A percentile compares a stretch with the other conserved stretches of the same genome.
Evolutionary conservation across 2,797 vertebrate species (phyloP).

Genomic region (Remorina albescens): DNA sequence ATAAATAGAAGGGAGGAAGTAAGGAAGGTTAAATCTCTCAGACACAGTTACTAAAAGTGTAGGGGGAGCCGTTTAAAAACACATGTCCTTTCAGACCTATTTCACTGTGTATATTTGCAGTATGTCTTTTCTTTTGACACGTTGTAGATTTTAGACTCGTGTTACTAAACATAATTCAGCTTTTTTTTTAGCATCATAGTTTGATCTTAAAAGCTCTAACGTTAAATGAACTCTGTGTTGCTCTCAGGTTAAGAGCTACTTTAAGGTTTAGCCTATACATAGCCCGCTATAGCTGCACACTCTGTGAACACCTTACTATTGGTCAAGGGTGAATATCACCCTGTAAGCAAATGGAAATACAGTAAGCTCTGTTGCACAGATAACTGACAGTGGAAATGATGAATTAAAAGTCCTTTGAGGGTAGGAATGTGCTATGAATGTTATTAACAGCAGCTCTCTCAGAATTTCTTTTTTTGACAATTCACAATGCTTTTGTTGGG

Average conservation of each 20-base stretch:
- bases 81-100: slow-evolving; percentile 39
- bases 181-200: slow-evolving; percentile 5
- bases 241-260: slow-evolving; percentile 22
- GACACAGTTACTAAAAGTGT: slow-evolving; percentile 70
- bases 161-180: background rate
- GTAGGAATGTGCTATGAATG: slow-evolving; percentile 18
- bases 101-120: slow-evolving; percentile 18
- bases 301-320: slow-evolving; percentile 57
- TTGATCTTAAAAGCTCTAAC: slow-evolving; percentile 26
- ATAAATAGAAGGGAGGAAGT: slow-evolving; percentile 85
- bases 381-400: slow-evolving; percentile 39
- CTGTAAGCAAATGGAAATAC: slow-evolving; percentile 44
- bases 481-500: slow-evolving; percentile 17
- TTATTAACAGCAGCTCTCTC: slow-evolving; percentile 13
- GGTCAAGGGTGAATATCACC: slow-evolving; percentile 72
- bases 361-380: slow-evolving; percentile 54
- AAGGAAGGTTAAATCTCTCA: slow-evolving; percentile 80
- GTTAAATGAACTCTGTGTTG: slow-evolving; percentile 48
- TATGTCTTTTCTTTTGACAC: background rate
- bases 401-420: slow-evolving; percentile 40
- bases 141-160: background rate
- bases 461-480: background rate
- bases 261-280: slow-evolving; percentile 41
- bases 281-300: slow-evolving; percentile 27
- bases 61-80: slow-evolving; percentile 60